Conservation (phyloP, 2,797 vertebrate species). For the Notolepis coatsorum region DNA sequence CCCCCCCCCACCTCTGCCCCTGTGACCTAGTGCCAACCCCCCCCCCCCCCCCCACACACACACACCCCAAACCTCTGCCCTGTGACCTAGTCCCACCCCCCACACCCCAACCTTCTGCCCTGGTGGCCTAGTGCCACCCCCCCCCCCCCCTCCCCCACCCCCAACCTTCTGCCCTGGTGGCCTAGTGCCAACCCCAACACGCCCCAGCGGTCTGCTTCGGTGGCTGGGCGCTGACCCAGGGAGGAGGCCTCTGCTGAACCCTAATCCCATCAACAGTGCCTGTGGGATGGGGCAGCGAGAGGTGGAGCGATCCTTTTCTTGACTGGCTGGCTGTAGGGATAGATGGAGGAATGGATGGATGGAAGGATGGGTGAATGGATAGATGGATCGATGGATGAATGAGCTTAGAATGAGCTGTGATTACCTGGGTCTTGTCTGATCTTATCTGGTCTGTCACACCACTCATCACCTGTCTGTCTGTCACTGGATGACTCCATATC, state of each 20-base stretch:
- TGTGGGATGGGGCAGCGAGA: not conserved
- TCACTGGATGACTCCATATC: too few species aligned
- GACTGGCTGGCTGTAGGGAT: not conserved
- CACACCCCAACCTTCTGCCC: conserved; percentile 21
- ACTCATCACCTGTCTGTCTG: too few species aligned
- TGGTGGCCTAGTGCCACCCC: too few species aligned
- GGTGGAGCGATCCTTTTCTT: not conserved
- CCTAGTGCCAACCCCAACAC: not conserved
- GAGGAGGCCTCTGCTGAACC: conserved; percentile 35
- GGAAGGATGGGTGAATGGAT: not conserved
- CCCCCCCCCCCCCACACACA: too few species aligned
- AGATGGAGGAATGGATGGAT: not conserved
- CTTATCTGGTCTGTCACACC: not conserved
- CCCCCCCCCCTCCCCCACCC: too few species aligned
- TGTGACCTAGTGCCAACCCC: not conserved
- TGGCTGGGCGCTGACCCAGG: conserved; percentile 39
- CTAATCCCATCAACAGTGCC: conserved; percentile 37
- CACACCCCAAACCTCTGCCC: too few species aligned
- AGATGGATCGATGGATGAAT: not conserved
- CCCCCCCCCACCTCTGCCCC: too few species aligned
- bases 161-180: too few species aligned
- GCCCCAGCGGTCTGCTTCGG: conserved; percentile 21
- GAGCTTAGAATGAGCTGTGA: not conserved
- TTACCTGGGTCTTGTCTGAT: not conserved
- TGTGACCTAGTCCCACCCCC: too few species aligned